Percentiles rank a stretch among this genome's conserved stretches.
Conservation (phyloP, 2,113 vertebrate genomes). For the Cyanoliseus patagonus region DNA sequence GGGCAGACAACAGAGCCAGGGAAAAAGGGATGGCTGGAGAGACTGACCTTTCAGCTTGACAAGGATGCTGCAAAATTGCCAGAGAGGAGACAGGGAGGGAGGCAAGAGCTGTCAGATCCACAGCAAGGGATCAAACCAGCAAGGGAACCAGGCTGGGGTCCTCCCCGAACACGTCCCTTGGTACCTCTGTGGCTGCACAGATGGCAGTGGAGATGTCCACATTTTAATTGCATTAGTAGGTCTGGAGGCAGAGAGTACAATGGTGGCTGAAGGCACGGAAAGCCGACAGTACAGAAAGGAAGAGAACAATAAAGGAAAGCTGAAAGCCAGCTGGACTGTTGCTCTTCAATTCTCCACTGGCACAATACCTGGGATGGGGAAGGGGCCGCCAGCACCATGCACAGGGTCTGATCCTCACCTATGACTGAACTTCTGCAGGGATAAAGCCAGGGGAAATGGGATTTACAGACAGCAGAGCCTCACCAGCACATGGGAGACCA, state of each 20-base stretch:
- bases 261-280: background rate
- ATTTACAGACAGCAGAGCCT: background rate
- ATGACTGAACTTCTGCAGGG: background rate
- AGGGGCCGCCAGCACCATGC: background rate
- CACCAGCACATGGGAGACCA: rapidly evolving
- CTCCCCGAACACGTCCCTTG: rapidly evolving
- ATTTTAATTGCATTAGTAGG: background rate
- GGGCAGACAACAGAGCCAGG: background rate
- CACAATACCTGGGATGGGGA: background rate
- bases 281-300: background rate
- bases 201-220: background rate
- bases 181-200: background rate
- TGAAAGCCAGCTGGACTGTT: background rate
- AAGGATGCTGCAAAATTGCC: background rate
- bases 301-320: background rate
- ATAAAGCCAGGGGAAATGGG: background rate
- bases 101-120: too few relatives aligned
- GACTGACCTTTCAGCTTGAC: background rate
- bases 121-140: background rate
- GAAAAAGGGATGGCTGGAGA: too few relatives aligned
- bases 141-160: background rate
- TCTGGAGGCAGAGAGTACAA: background rate
- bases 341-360: rapidly evolving
- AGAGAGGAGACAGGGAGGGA: background rate
- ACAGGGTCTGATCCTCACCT: background rate